Conservation (phyloP, 2,797 vertebrate genomes). For the Hydrophis major region DNA sequence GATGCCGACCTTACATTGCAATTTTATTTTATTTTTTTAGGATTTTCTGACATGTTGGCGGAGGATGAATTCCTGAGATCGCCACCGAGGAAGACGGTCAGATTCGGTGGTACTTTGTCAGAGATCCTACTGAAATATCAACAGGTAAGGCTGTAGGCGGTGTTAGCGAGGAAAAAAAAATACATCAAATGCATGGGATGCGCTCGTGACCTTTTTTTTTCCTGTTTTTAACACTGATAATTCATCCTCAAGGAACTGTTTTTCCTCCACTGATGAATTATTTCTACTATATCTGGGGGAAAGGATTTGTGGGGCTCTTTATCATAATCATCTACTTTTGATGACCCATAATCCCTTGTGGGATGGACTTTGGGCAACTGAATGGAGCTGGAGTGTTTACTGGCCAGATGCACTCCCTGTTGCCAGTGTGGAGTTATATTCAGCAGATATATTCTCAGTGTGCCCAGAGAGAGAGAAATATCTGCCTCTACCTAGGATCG, state of each 20-base stretch:
- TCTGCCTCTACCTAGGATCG: too few species aligned
- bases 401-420: too few species aligned
- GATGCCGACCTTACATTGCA: too few species aligned
- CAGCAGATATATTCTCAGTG: too few species aligned
- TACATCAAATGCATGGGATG: background rate
- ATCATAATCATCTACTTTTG: too few species aligned
- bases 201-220: background rate
- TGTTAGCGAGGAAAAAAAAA: background rate
- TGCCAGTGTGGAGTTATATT: too few species aligned
- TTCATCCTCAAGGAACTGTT: background rate
- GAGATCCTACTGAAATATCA: conserved; percentile 82
- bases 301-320: background rate
- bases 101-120: conserved; percentile 85
- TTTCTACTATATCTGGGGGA: background rate
- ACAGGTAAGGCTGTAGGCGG: conserved; percentile 68
- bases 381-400: too few species aligned
- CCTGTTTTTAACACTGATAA: background rate
- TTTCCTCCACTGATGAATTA: background rate
- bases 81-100: conserved; percentile 86
- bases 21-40: background rate
- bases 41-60: conserved; percentile 70
- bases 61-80: conserved; percentile 80
- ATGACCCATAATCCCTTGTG: too few species aligned
- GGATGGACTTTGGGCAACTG: too few species aligned
- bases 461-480: too few species aligned